Evolutionary conservation across 2,113 vertebrate species (phyloP).

Genomic region (Fulmarus glacialis): DNA sequence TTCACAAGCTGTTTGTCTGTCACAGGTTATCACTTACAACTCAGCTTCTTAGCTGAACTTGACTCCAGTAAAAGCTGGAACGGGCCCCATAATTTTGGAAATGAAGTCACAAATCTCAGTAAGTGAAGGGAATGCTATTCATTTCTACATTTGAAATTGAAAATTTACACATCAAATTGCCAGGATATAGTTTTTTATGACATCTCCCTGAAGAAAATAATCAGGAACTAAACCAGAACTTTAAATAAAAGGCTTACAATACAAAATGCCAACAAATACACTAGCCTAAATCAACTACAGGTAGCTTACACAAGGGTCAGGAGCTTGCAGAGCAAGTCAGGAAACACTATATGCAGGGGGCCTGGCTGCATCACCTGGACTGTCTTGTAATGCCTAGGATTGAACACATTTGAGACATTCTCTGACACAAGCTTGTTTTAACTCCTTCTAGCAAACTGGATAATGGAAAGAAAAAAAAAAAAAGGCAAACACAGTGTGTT

Average conservation of each 20-base stretch:
- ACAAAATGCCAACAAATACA: neutral
- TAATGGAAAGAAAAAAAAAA: neutral
- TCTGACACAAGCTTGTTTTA: neutral
- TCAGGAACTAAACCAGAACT: neutral
- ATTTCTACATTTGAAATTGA: neutral
- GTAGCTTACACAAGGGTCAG: neutral
- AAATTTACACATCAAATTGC: neutral
- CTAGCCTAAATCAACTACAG: rapidly evolving
- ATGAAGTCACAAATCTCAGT: neutral
- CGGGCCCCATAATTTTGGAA: neutral
- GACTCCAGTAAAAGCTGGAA: neutral
- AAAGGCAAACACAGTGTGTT: neutral
- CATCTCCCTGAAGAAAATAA: neutral
- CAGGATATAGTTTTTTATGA: neutral
- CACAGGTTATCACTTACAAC: neutral
- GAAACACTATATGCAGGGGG: neutral
- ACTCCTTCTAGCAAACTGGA: neutral
- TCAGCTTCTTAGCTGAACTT: neutral
- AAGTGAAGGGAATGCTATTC: neutral
- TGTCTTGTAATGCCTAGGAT: rapidly evolving
- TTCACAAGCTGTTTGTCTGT: neutral
- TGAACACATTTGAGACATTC: neutral
- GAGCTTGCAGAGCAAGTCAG: neutral
- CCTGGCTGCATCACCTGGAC: neutral
- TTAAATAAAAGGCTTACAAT: neutral